Evolutionary conservation across 2,113 vertebrate genomes (phyloP), one percentile per base, ranked within the genome.

Genomic region (Sakesphorus luctuosus): DNA sequence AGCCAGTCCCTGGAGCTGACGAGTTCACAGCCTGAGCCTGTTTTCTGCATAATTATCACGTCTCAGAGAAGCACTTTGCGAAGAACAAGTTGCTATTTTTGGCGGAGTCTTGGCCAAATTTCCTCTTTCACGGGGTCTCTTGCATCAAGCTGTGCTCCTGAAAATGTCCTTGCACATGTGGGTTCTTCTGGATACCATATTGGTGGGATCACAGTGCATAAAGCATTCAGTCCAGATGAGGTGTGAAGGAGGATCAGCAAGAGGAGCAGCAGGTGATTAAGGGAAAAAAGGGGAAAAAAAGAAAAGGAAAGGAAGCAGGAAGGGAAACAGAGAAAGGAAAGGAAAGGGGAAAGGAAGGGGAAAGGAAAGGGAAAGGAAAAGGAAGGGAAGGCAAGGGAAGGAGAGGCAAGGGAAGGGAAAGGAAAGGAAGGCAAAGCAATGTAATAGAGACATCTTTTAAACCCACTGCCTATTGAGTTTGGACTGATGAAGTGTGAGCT

Each of bases 21-120:
- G 13, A 73, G 67, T 93, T 96, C 84, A 66, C 82, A 94, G 74
- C 91, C 95, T 26, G 25, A 43, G 66, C 65, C 49, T 91, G 77
- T 33, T 91, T 94, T 92, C 87, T 95, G 84, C 78, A 80, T 95
- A 93, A 95, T 94, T 94, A 76, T 65, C 91, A 87, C 33, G 0
- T 87, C 7, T 38, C 25, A 76, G 89, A 84, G 74, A 58, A 69
- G 62, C 25, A 16, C 36, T 94, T 82, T 66, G 74, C 0, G 1
- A 94, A 79, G 94, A 93, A 69, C 81, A 82, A 63, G 78, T 49
- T 94, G 66, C 73, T 91, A 62, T 87, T 95, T 96, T 80, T 68
- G 84, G 20, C 0, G 0, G 62, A 89, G 66, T 26, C 78, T 84
- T 56, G 16, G 82, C 69, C 87, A 79, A 62, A 63, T 90, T 65